Evolutionary conservation across 2,888 invertebrate species (phyloP), one percentile per base, ranked within the genome.

Genomic region (Charanyca ferruginea): DNA sequence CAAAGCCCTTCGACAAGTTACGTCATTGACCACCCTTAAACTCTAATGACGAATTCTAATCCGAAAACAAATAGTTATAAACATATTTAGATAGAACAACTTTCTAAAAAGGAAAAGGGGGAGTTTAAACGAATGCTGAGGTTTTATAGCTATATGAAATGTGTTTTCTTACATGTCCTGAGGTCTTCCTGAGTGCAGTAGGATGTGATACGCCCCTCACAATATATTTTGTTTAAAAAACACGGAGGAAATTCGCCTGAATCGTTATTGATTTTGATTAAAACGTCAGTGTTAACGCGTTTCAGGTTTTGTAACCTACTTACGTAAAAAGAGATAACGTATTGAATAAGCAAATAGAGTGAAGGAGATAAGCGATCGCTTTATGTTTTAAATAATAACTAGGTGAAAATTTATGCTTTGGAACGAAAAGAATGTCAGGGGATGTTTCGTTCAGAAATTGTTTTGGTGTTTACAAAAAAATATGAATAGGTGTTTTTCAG

Each of bases 201-300:
- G 52, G 45, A 18, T 63, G n/a, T 57, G 62, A 62, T 62, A 75
- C 76, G 79, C 79, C 81, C 66, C 66, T 73, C 35, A 61, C 55
- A 55, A 51, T 11, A 42, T 66, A 45, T 57, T 78, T 66, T 55
- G 38, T 67, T 74, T 62, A 8, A 72, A 80, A 79, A 81, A 81
- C 76, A 79, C 60, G 49, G 28, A 66, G 20, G n/a, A 25, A 52
- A 35, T 16, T 25, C 5, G 20, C 0, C 22, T 58, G 57, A 5
- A n/a, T 41, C 52, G 65, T 44, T 80, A 80, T 80, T 80, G 80
- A 80, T 80, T 61, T 60, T 68, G 38, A 42, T 49, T 22, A 38
- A 8, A 2, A 64, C 68, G 81, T 66, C 75, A 81, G 11, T 2
- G 0, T 11, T n/a, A n/a, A n/a, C 20, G 58, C 25, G 63, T 59